phyloP scores from a whole-genome alignment of 1,140 invertebrate species.

The Trichonephila clavipes region DNA sequence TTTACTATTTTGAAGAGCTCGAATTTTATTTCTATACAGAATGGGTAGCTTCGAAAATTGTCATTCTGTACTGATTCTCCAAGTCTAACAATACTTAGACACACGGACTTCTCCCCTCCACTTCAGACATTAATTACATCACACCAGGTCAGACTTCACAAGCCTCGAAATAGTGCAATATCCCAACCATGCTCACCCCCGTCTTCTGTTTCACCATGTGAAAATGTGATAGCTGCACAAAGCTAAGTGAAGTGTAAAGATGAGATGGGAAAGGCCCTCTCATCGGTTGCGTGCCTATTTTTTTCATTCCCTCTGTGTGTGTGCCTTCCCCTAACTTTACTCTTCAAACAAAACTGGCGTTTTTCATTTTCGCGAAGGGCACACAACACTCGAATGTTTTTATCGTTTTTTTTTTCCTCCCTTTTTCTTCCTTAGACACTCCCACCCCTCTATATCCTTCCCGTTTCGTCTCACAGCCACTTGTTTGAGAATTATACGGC shows the following conservation, averaged over 20 bases:
- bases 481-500: conserved; percentile 75
- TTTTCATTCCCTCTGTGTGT: conserved; percentile 3
- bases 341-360: conserved; percentile 74
- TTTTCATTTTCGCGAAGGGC: conserved; percentile 64
- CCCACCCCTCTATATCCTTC: background rate
- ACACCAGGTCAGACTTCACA: background rate
- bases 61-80: too few relatives aligned
- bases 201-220: conserved; percentile 19
- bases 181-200: background rate
- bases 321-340: background rate
- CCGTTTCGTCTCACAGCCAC: conserved; percentile 27
- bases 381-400: background rate
- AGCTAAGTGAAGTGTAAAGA: conserved; percentile 68
- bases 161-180: conserved; percentile 13
- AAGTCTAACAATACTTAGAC: background rate
- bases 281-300: background rate
- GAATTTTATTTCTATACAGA: too few relatives aligned
- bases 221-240: conserved; percentile 60
- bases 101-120: background rate
- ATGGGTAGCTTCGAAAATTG: too few relatives aligned
- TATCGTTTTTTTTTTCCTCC: background rate
- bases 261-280: conserved; percentile 27
- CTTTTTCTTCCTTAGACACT: too few relatives aligned
- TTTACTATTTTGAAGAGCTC: too few relatives aligned
- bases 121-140: conserved; percentile 58